Base-by-base conservation (phyloP, 2,888 invertebrate genomes). In the Troides aeacus region DNA sequence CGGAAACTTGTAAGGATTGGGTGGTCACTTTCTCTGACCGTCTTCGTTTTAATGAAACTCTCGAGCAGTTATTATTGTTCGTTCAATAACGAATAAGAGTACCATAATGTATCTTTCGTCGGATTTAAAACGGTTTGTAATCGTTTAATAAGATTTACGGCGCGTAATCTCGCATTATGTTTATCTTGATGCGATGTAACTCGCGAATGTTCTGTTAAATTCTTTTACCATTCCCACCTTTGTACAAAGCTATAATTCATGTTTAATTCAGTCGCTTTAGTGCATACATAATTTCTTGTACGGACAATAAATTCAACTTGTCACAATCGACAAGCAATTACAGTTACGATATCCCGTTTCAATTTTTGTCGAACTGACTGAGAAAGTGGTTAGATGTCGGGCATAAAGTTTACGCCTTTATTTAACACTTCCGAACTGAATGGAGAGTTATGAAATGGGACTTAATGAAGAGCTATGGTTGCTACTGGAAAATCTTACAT, bases 321-420 rank as follows among this genome's bases (percentile, higher is more conserved):
- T 62, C 50, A 62, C 46, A 58, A 70, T 66, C 64, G 71, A 71
- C 71, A 70, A 67, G 71, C 62, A 74, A 72, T 73, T 72, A 72
- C 66, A 57, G 60, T 42, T 58, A 24, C 56, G 10, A 21, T 73
- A 71, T 69, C 71, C 72, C 69, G 70, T 72, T 73, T 74, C 64
- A 10, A 62, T 62, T 24, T 62, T 21, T 30, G 23, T 50, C 42
- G 24, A 50, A 42, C 50, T 62, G 21, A 10, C 17, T 15, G 53
- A 53, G 62, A 62, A 46, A 62, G 46, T 8, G 12, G 59, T 53
- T 53, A 53, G 18, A n/a, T 53, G 17, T 15, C 53, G 39, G 39
- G 39, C 10, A 1, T 10, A 39, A 39, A 39, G 39, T 39, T 39
- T 8, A 39, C 39, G 39, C 8, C 10, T 10, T 39, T 39, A 39